These are phyloP conservation scores for Cyrtodaria siliqua DNA, from an alignment of 2,888 invertebrate genomes.

Conservation along the genomic window DNA sequence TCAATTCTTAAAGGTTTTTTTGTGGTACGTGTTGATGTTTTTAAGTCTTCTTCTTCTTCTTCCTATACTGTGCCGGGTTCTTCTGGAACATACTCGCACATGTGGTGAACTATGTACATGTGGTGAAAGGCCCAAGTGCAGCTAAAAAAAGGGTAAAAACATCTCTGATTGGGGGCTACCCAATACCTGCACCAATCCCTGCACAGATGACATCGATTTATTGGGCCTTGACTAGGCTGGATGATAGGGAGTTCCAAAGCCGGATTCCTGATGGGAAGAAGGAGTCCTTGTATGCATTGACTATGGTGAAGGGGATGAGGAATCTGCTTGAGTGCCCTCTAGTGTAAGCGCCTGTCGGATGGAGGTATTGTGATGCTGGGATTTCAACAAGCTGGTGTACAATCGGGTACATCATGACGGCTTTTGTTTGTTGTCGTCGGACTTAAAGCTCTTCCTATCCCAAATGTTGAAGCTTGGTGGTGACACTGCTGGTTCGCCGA, in stretches of 20 bases:
- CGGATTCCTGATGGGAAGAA: background rate
- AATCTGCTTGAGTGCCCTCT: conserved; percentile 27
- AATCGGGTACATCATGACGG: conserved; percentile 31
- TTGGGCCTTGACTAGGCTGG: background rate
- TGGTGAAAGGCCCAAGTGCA: no score
- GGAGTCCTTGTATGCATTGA: conserved; percentile 5
- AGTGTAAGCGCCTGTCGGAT: conserved; percentile 8
- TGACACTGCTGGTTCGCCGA: conserved; percentile 33
- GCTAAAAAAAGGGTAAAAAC: no score
- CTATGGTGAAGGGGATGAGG: conserved; percentile 8
- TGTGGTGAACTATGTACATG: no score
- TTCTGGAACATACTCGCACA: no score
- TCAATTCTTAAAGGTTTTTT: no score
- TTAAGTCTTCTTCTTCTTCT: no score
- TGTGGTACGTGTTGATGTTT: no score
- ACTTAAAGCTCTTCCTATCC: conserved; percentile 16
- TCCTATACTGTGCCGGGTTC: no score
- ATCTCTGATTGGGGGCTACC: no score
- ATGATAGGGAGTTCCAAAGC: background rate
- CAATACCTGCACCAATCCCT: background rate
- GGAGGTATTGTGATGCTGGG: background rate
- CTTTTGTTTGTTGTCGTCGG: conserved; percentile 21
- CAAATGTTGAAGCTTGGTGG: conserved; percentile 34
- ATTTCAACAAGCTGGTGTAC: conserved; percentile 9
- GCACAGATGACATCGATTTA: background rate